phyloP scores from a whole-genome alignment of 2,797 vertebrate species.

The Siniperca scherzeri region DNA sequence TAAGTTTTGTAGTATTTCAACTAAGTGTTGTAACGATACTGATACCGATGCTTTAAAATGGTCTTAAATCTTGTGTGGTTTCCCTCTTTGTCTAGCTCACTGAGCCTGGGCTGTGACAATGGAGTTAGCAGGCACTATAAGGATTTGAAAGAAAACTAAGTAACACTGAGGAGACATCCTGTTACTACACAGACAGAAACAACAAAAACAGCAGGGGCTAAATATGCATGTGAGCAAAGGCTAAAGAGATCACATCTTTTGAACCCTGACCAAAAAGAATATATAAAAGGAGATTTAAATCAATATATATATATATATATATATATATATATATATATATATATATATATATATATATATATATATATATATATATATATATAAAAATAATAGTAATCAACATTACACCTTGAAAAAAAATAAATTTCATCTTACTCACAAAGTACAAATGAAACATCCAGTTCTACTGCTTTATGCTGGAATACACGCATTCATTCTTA shows the following conservation, averaged over 20 bases:
- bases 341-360: too few relatives aligned
- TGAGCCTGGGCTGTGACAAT: too few relatives aligned
- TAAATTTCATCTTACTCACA: neutral
- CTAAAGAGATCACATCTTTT: neutral
- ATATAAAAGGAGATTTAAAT: neutral
- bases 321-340: too few relatives aligned
- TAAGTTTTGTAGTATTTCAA: too few relatives aligned
- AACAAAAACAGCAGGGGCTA: neutral
- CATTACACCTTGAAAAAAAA: neutral
- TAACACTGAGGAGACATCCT: neutral
- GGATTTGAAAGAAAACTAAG: neutral
- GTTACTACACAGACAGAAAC: neutral
- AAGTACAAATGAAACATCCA: neutral
- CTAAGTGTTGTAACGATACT: too few relatives aligned
- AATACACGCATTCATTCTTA: slow-evolving; percentile 46
- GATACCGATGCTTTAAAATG: too few relatives aligned
- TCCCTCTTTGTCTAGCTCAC: too few relatives aligned
- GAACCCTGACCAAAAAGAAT: neutral
- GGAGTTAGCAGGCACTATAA: too few relatives aligned
- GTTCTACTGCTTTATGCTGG: slow-evolving; percentile 20
- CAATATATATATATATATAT: neutral
- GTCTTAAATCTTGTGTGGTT: too few relatives aligned
- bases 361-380: too few relatives aligned
- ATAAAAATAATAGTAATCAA: neutral
- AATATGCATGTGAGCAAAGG: neutral